Conservation (phyloP, 2,113 vertebrate species). For the Gymnogyps californianus region DNA sequence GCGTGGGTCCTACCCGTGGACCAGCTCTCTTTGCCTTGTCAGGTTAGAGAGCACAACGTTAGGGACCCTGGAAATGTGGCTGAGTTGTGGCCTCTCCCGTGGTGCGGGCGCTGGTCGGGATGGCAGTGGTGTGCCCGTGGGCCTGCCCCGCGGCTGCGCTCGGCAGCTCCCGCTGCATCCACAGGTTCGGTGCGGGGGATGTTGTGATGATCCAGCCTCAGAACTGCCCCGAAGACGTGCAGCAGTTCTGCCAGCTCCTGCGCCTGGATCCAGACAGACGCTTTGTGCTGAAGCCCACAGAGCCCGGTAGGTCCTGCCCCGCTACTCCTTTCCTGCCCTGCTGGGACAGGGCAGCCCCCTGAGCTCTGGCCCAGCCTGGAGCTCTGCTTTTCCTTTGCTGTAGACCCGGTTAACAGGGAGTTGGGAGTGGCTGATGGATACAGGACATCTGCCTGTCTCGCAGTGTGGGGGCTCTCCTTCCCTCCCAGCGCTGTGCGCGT, state of each 20-base stretch:
- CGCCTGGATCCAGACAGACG: constrained; percentile 74
- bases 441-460: background rate
- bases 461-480: background rate
- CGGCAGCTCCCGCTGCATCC: background rate
- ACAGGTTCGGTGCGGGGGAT: constrained; percentile 83
- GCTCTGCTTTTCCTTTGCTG: background rate
- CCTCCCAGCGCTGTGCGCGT: fast-evolving
- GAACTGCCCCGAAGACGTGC: constrained; percentile 74
- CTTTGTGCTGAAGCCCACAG: constrained; percentile 76
- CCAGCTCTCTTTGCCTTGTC: background rate
- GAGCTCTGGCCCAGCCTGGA: background rate
- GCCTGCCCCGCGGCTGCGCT: background rate
- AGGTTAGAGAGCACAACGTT: background rate
- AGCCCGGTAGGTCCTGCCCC: constrained; percentile 32
- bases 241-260: constrained; percentile 83
- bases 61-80: background rate
- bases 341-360: background rate
- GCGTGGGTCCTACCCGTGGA: background rate
- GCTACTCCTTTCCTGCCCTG: background rate
- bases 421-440: background rate
- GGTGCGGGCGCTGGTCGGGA: background rate
- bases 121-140: background rate
- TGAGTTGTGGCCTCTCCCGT: background rate
- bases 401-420: background rate
- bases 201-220: constrained; percentile 86